Evolutionary conservation across 2,888 invertebrate genomes (phyloP).

Genomic region (Nycteola revayana): DNA sequence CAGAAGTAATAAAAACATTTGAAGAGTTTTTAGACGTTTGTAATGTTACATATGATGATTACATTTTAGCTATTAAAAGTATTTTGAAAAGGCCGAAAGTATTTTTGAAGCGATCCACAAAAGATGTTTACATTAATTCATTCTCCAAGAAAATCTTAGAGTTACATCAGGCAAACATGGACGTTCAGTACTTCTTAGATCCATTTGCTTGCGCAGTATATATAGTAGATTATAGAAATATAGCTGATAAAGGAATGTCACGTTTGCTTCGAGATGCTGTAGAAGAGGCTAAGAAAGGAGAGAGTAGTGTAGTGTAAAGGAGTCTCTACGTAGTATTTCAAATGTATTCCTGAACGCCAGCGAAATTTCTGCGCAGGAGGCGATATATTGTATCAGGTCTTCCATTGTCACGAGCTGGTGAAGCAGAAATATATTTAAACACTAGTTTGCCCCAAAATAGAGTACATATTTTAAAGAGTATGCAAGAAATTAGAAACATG

Average conservation of each 20-base stretch:
- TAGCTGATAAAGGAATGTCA: constrained; percentile 15
- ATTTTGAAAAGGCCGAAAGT: constrained; percentile 19
- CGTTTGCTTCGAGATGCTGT: constrained; percentile 22
- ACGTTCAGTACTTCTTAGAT: constrained; percentile 42
- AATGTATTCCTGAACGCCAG: constrained; percentile 6
- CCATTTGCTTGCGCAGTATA: constrained; percentile 41
- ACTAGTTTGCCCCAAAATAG: constrained; percentile 7
- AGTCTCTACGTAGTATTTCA: constrained; percentile 3
- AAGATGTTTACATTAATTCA: constrained; percentile 20
- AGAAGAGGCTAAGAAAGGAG: constrained; percentile 22
- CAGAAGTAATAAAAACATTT: constrained; percentile 6
- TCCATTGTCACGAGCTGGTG: constrained; percentile 9
- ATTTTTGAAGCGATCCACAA: constrained; percentile 10
- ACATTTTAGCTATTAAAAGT: constrained; percentile 21
- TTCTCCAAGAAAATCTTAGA: constrained; percentile 26
- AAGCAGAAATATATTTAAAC: constrained; percentile 11
- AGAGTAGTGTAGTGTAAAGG: constrained; percentile 2
- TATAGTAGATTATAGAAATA: constrained; percentile 31
- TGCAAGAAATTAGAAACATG: constrained; percentile 1
- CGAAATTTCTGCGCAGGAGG: constrained; percentile 13
- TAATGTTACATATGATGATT: constrained; percentile 13
- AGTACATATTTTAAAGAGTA: constrained; percentile 9
- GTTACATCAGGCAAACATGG: constrained; percentile 41
- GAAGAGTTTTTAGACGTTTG: constrained; percentile 10
- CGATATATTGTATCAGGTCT: constrained; percentile 7